Conservation (phyloP, 2,888 invertebrate genomes). For the Drosophila merina region DNA sequence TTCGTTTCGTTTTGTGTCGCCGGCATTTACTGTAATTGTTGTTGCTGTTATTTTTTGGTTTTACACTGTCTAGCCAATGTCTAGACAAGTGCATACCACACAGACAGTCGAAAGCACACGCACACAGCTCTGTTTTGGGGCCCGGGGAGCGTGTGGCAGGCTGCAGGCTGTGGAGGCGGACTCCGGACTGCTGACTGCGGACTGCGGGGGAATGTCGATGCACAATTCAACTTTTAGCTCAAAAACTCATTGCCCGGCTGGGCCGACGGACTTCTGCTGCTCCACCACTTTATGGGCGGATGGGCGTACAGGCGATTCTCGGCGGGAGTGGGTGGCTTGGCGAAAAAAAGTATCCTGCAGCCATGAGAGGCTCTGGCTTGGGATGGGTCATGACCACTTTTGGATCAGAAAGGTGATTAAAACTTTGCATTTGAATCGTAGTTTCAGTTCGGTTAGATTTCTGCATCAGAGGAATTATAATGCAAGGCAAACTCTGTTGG, state of each 20-base stretch:
- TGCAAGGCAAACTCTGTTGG: neutral
- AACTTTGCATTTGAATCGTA: slow-evolving; percentile 20
- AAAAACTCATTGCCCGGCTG: slow-evolving; percentile 77
- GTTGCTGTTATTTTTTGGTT: slow-evolving; percentile 75
- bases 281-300: slow-evolving; percentile 20
- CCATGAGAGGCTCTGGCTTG: slow-evolving; percentile 46
- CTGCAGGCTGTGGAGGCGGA: slow-evolving; percentile 17
- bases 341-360: slow-evolving; percentile 68
- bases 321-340: slow-evolving; percentile 20
- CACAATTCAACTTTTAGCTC: slow-evolving; percentile 79
- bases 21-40: slow-evolving; percentile 66
- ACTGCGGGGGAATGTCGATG: slow-evolving; percentile 62
- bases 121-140: slow-evolving; percentile 19
- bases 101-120: slow-evolving; percentile 65
- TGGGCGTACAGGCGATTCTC: slow-evolving; percentile 1
- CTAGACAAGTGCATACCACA: slow-evolving; percentile 82
- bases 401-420: slow-evolving; percentile 41
- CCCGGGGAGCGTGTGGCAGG: slow-evolving; percentile 1
- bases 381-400: slow-evolving; percentile 29
- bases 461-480: slow-evolving; percentile 4
- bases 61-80: slow-evolving; percentile 83
- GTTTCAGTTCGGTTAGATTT: slow-evolving; percentile 1
- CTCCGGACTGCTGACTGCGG: slow-evolving; percentile 5
- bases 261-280: slow-evolving; percentile 21
- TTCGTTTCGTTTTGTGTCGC: slow-evolving; percentile 75